Base-by-base conservation (phyloP, 2,113 vertebrate genomes). In the Megalops atlanticus region DNA sequence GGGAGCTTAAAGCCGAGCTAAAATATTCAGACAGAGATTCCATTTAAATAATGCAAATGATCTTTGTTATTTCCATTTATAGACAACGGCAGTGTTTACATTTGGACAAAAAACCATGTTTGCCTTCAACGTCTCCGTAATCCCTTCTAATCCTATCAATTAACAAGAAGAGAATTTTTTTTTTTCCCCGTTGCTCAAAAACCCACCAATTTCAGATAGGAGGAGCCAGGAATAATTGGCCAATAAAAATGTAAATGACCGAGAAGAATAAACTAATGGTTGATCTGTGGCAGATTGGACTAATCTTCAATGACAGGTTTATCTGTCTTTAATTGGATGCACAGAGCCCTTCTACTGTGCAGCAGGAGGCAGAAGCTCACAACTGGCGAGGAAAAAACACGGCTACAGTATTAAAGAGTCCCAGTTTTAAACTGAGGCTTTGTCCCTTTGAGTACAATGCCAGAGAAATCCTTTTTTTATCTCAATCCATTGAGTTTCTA, bases 161-260 rank as follows among this genome's bases (percentile, higher is more conserved):
- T 91, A 92, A 81, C 88, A 89, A 90, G 82, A 82, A 84, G 84
- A 84, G 70, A 52, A 86, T 89, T 86, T 87, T 84, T 83, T 87
- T 84, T 83, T 83, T 87, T 84, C 82, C 84, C 80, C 82, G 87
- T 87, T 88, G 82, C 81, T 69, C 75, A 79, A 82, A 45, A 0
- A 52, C 74, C 77, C 84, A 90, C 85, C 52, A 79, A 72, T 85
- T 87, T 78, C 73, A 90, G 85, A 85, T 86, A 81, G 84, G 83
- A 85, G 89, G 89, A 91, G 90, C 84, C 83, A 72, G 81, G 91
- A 91, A 92, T 93, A 93, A 93, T 93, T 92, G 89, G 88, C 91
- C 90, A 93, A 93, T 92, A 92, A 92, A 93, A 92, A 94, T 93
- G 91, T 90, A 93, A 93, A 94, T 92, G 84, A 83, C 86, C 3